A percentile compares a stretch with the other conserved stretches of the same genome.
Evolutionary conservation across 2,888 invertebrate species (phyloP).

Genomic region (Drosophila neotestacea): DNA sequence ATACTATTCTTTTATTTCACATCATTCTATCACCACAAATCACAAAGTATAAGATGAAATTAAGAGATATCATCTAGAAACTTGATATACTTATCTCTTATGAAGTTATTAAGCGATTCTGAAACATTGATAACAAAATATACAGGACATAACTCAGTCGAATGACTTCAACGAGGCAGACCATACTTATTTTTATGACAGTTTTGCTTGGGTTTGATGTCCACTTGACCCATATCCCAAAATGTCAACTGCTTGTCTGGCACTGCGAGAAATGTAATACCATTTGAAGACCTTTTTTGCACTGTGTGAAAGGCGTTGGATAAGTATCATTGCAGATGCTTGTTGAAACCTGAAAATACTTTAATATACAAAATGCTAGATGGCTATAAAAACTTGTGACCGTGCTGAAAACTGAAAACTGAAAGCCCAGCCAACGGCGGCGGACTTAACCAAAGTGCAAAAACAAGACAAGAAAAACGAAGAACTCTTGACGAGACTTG

Average conservation of each 20-base stretch:
- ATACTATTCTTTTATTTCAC: neutral
- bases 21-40: neutral
- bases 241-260: conserved; percentile 41
- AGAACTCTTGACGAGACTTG: conserved; percentile 37
- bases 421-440: conserved; percentile 23
- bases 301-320: conserved; percentile 40
- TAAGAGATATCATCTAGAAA: neutral
- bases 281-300: conserved; percentile 29
- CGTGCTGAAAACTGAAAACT: conserved; percentile 8
- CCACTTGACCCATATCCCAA: conserved; percentile 42
- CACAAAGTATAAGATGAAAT: neutral
- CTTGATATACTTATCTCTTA: neutral
- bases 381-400: conserved; percentile 39
- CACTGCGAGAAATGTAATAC: conserved; percentile 26
- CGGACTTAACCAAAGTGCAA: conserved; percentile 39
- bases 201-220: conserved; percentile 40
- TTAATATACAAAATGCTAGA: conserved; percentile 40
- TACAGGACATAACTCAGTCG: conserved; percentile 25
- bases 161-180: conserved; percentile 3
- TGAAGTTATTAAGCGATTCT: neutral
- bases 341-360: conserved; percentile 39
- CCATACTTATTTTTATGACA: conserved; percentile 25
- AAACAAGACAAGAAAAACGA: conserved; percentile 10
- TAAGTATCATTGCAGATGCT: conserved; percentile 46
- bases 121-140: conserved; percentile 1